Evolutionary conservation across 2,113 vertebrate genomes (phyloP).

Genomic region (Speoplatyrhinus poulsoni): DNA sequence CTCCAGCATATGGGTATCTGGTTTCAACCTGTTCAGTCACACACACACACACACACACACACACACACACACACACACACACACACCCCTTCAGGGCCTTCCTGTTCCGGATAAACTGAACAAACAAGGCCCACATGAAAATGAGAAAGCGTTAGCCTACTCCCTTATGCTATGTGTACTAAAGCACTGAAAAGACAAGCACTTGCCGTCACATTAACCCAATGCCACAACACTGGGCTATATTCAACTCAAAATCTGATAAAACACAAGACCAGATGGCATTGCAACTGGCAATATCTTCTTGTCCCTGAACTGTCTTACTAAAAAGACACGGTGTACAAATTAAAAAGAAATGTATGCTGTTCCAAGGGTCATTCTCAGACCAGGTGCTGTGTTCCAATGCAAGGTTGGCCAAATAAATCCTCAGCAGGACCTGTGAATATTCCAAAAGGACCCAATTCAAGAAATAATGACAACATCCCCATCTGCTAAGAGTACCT

Average conservation of each 20-base stretch:
- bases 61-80: conserved; percentile 15
- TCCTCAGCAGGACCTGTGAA: conserved; percentile 65
- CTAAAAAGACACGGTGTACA: conserved; percentile 36
- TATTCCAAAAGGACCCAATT: conserved; percentile 61
- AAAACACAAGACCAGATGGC: conserved; percentile 18
- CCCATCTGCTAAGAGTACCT: conserved; percentile 62
- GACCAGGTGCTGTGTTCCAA: conserved; percentile 66
- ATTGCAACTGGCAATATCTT: conserved; percentile 1
- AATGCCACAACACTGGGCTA: conserved; percentile 17
- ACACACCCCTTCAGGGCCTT: conserved; percentile 66
- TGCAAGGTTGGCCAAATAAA: conserved; percentile 60
- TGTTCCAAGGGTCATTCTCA: conserved; percentile 64
- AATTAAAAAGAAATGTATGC: conserved; percentile 25
- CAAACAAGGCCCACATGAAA: conserved; percentile 74
- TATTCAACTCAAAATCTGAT: conserved; percentile 9
- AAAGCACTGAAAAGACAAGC: conserved; percentile 47
- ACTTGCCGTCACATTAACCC: conserved; percentile 32
- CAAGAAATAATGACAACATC: conserved; percentile 57
- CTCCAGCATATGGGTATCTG: conserved; percentile 42
- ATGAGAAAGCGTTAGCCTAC: conserved; percentile 56
- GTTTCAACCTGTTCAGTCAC: conserved; percentile 57
- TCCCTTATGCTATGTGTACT: conserved; percentile 53
- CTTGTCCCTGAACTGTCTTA: conserved; percentile 45
- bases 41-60: conserved; percentile 21
- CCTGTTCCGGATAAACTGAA: conserved; percentile 73